Evolutionary conservation across 2,797 vertebrate species (phyloP), one percentile per base, ranked within the genome.

Genomic region (Sebastes kiyomatsui): DNA sequence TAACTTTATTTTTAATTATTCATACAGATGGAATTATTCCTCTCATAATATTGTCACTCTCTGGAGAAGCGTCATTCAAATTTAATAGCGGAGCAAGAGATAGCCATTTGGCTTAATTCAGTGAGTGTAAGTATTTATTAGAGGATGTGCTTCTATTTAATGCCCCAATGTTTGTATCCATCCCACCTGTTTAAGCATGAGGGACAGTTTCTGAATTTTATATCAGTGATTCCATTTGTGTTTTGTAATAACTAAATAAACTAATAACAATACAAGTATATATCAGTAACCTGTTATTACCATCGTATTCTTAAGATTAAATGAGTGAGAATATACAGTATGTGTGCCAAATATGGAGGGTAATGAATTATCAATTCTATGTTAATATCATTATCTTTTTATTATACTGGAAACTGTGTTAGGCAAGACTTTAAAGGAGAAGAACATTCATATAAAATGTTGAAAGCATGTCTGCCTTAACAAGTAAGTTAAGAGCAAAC

Each of bases 1-100:
- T 84, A 93, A 92, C 85, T 92, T 90, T 87, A 72, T 84, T 86
- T 88, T 94, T 79, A 94, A 95, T 95, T 90, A 95, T 95, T 92
- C 87, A 95, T 91, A 80, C 10, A 38, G 68, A 90, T 85, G 79
- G 82, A 92, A 93, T 93, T 86, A 94, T 94, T 93, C 85, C 80
- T 90, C 88, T 90, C 89, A 90, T 95, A 91, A 93, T 91, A 86
- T 86, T 90, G 88, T 89, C 85, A 67, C 77, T 90, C 90, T 91
- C 91, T 80, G 67, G 91, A 92, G 90, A 82, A 83, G 72, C 83
- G 67, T 89, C 90, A 92, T 94, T 86, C 66, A 92, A 90, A 90
- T 93, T 92, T 93, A 90, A 94, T 92, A 82, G 78, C 2, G 11
- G 79, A 75, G 73, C 25, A 60, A 65, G 82, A 86, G 84, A 92